phyloP scores from a whole-genome alignment of 2,888 invertebrate genomes.

The Agrilus biguttatus region DNA sequence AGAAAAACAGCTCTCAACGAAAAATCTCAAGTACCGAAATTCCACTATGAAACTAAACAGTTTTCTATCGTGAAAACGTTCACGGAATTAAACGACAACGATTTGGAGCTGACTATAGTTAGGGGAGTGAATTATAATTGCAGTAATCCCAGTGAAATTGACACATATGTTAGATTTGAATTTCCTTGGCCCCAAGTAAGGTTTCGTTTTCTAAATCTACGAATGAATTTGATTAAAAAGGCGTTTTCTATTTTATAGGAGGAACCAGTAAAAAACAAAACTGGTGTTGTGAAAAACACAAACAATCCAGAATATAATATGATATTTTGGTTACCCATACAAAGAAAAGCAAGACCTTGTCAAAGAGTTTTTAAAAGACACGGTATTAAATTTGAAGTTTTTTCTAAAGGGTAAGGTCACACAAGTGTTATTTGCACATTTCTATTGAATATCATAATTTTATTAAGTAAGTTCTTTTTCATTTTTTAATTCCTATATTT shows the following conservation, averaged over 20 bases:
- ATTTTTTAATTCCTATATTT: not conserved
- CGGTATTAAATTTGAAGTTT: conserved; percentile 80
- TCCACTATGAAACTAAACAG: conserved; percentile 82
- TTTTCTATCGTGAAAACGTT: conserved; percentile 88
- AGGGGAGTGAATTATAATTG: conserved; percentile 80
- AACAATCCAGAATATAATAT: conserved; percentile 83
- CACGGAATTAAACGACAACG: conserved; percentile 85
- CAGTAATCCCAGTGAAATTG: conserved; percentile 70
- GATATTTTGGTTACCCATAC: conserved; percentile 63
- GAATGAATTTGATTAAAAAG: not conserved
- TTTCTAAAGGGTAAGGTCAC: conserved; percentile 71
- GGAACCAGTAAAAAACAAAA: conserved; percentile 58
- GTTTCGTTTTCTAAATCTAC: not conserved
- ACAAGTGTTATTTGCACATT: not conserved
- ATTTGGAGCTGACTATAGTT: conserved; percentile 72
- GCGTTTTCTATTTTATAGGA: conserved; percentile 37
- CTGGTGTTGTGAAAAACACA: conserved; percentile 64
- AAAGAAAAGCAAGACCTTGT: conserved; percentile 65
- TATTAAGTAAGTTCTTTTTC: not conserved
- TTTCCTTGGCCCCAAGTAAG: conserved; percentile 79
- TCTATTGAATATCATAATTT: not conserved
- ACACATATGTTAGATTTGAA: conserved; percentile 86
- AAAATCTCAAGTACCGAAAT: conserved; percentile 50
- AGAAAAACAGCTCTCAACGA: conserved; percentile 39
- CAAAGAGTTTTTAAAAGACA: conserved; percentile 80